These are phyloP conservation scores for Hydrozoanthus tunicans DNA, from an alignment of 64 coral and sea anemone species.

Conservation along the genomic window DNA sequence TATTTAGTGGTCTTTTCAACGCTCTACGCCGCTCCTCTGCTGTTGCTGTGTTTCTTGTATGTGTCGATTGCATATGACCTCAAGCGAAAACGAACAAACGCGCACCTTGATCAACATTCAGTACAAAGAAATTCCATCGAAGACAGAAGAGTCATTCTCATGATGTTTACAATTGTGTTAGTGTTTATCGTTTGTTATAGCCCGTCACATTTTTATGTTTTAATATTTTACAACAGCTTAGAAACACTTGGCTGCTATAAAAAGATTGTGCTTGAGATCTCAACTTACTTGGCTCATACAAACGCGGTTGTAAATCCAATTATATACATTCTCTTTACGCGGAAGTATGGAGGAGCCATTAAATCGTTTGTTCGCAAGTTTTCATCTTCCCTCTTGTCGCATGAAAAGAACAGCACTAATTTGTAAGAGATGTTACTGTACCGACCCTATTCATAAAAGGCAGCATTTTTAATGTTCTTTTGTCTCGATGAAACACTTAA, in stretches of 20 bases:
- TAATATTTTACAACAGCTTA: not conserved
- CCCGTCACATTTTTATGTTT: conserved; percentile 9
- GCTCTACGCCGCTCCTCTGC: not conserved
- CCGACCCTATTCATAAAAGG: too few species aligned
- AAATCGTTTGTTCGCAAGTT: not conserved
- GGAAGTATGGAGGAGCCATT: conserved; percentile 3
- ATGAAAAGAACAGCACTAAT: not conserved
- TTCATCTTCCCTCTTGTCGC: not conserved
- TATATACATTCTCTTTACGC: not conserved
- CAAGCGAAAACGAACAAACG: not conserved
- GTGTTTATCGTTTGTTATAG: conserved; percentile 19
- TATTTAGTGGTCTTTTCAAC: conserved; percentile 6
- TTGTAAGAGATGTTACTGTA: too few species aligned
- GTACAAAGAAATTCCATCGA: not conserved
- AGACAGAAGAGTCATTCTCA: not conserved
- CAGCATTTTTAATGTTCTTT: too few species aligned
- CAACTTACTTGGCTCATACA: not conserved
- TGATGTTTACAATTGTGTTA: conserved; percentile 9
- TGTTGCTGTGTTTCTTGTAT: not conserved
- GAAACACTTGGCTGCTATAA: not conserved
- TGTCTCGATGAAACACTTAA: too few species aligned
- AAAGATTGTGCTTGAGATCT: not conserved
- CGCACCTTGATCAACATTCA: not conserved
- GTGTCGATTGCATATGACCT: conserved; percentile 3
- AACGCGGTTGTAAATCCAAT: conserved; percentile 6